Base-by-base conservation (phyloP, 2,888 invertebrate species). In the Campopleginae sp. region DNA sequence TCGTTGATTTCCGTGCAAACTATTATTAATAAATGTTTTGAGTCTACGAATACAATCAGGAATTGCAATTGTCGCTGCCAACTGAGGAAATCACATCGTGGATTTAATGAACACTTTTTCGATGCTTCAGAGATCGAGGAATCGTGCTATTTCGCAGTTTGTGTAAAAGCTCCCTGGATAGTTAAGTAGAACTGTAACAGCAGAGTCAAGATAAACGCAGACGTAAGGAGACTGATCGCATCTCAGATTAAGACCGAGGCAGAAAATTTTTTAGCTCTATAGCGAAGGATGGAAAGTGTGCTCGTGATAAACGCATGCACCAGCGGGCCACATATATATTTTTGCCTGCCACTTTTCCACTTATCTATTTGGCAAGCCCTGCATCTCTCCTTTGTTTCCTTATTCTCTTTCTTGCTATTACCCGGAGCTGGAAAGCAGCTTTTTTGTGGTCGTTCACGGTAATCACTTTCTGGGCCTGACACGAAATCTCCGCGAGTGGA, bases 301-400 rank as follows among this genome's bases (percentile, higher is more conserved):
- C 74, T 74, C 58, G 65, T 72, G 80, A 75, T 74, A 80, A 74
- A 80, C 65, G 80, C 61, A 23, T 44, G n/a, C 46, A 31, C 44
- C 33, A 19, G 54, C n/a, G 46, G 23, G 58, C 58, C 66, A 75
- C 63, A 79, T 71, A 80, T 74, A 79, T 71, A 80, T 74, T 80
- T 80, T 80, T 75, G 54, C 58, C 75, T 68, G 80, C 80, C 80
- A 80, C 66, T 80, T 80, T 80, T 80, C 74, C 74, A 68, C 66
- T 80, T 80, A 80, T 80, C 80, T 80, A 58, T 65, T 58, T 68
- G 23, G 58, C 66, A 74, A 75, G 2, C 58, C n/a, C 42, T 42
- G 80, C 65, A 80, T 68, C 75, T 48, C 66, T 80, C 58, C 58
- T 54, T 54, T 42, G 17, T 61, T 54, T 66, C 61, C 44, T 54